Evolutionary conservation across 2,797 vertebrate species (phyloP).

Genomic region (Distichodus sexfasciatus): DNA sequence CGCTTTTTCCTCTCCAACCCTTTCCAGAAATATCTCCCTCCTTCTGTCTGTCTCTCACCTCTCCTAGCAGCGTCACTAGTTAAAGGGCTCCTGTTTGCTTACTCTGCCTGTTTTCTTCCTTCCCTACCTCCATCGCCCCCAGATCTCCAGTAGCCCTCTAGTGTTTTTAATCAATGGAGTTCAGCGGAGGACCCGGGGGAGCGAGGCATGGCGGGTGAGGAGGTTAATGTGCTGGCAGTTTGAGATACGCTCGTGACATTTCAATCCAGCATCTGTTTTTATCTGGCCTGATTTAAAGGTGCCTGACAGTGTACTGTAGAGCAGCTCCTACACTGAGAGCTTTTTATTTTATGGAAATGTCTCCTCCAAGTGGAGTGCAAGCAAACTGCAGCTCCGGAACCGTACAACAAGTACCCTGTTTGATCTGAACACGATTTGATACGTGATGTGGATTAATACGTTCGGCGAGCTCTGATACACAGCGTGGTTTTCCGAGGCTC

Average conservation of each 20-base stretch:
- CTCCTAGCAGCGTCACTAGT: conserved; percentile 25
- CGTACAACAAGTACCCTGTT: not conserved
- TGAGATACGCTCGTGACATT: conserved; percentile 82
- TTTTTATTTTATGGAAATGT: conserved; percentile 60
- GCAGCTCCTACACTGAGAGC: conserved; percentile 2
- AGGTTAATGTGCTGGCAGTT: conserved; percentile 81
- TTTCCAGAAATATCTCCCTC: conserved; percentile 12
- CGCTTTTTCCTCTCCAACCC: conserved; percentile 11
- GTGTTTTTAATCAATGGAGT: conserved; percentile 72
- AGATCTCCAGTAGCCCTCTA: conserved; percentile 52
- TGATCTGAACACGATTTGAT: not conserved
- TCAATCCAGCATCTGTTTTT: conserved; percentile 78
- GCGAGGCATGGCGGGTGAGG: conserved; percentile 66
- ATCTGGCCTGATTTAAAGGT: conserved; percentile 72
- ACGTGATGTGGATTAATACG: not conserved
- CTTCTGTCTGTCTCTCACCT: conserved; percentile 15
- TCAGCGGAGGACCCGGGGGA: conserved; percentile 56
- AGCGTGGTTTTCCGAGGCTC: not conserved
- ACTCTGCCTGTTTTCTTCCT: conserved; percentile 25
- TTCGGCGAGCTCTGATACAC: not conserved
- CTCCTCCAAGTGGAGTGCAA: conserved; percentile 70
- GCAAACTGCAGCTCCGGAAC: conserved; percentile 51
- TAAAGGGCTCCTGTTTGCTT: conserved; percentile 45
- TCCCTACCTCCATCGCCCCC: not conserved
- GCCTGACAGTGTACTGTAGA: conserved; percentile 49